A percentile compares a stretch with the other conserved stretches of the same genome.
Conservation (phyloP, 35 echinoderm and acorn worm species). For the Holothuria glaberrima region DNA sequence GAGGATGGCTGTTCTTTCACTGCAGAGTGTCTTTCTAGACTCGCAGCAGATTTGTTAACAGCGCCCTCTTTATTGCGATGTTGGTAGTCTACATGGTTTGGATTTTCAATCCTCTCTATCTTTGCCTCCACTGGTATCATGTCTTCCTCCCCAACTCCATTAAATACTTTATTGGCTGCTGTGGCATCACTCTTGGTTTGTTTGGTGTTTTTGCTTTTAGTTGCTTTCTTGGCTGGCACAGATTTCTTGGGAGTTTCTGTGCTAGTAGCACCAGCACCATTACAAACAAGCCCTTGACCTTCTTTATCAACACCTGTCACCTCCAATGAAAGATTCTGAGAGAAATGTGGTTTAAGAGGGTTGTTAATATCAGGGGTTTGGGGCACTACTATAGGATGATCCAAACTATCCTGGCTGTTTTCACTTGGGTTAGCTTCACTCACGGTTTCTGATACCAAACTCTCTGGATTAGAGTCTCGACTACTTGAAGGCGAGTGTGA, state of each 20-base stretch:
- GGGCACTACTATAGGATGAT: conserved; percentile 41
- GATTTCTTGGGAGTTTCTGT: conserved; percentile 19
- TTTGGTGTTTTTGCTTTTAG: neutral
- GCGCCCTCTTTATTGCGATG: neutral
- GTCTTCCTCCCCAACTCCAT: conserved; percentile 38
- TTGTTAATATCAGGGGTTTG: conserved; percentile 40
- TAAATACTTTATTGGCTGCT: conserved; percentile 18
- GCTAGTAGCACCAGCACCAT: neutral
- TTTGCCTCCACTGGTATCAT: conserved; percentile 43
- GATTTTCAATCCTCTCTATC: conserved; percentile 55
- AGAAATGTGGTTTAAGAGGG: conserved; percentile 32
- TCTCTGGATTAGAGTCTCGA: conserved; percentile 22
- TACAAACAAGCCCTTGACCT: neutral
- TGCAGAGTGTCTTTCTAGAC: neutral
- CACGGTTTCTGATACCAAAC: conserved; percentile 20
- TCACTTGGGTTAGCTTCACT: conserved; percentile 51
- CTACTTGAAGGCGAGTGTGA: neutral
- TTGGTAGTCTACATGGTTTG: conserved; percentile 31
- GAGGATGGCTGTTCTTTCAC: neutral
- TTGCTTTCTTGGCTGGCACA: conserved; percentile 41
- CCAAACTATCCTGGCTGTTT: conserved; percentile 43
- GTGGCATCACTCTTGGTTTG: neutral
- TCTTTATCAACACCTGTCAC: neutral
- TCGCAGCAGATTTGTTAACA: neutral
- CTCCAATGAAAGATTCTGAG: neutral